Evolutionary conservation across 2,113 vertebrate genomes (phyloP).

Genomic region (Thoracochromis brauschi): DNA sequence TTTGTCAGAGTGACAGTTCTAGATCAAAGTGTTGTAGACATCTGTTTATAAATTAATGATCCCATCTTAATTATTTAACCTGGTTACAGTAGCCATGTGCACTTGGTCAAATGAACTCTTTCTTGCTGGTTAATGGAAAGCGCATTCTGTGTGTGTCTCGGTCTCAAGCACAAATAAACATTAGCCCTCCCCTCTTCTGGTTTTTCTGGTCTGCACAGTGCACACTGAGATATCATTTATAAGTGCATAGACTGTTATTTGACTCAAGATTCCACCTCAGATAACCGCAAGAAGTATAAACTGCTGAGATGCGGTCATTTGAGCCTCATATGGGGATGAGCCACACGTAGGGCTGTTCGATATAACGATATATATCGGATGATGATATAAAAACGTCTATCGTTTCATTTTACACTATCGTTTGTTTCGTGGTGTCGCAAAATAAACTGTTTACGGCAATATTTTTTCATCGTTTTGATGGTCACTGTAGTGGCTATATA

Average conservation of each 20-base stretch:
- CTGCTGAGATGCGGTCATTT: not conserved
- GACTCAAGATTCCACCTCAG: not conserved
- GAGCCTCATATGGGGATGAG: not conserved
- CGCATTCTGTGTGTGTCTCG: not conserved
- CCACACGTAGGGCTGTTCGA: not conserved
- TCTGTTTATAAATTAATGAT: slow-evolving; percentile 57
- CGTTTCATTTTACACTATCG: not conserved
- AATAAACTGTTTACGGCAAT: not conserved
- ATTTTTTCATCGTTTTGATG: not conserved
- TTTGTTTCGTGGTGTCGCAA: not conserved
- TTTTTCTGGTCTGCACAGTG: not conserved
- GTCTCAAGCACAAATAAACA: slow-evolving; percentile 28
- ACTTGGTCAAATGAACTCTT: slow-evolving; percentile 5
- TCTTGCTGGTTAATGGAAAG: slow-evolving; percentile 10
- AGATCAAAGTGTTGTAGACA: slow-evolving; percentile 11
- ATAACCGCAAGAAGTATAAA: not conserved
- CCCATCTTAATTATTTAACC: slow-evolving; percentile 45
- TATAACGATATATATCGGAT: not conserved
- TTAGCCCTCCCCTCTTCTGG: not conserved
- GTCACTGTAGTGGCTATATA: not conserved
- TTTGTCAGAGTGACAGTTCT: slow-evolving; percentile 4
- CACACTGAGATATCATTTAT: not conserved
- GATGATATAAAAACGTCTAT: not conserved
- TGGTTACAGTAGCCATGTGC: slow-evolving; percentile 24
- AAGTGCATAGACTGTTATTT: not conserved